Conservation (phyloP, 2,113 vertebrate species). For the Psettodes erumei region DNA sequence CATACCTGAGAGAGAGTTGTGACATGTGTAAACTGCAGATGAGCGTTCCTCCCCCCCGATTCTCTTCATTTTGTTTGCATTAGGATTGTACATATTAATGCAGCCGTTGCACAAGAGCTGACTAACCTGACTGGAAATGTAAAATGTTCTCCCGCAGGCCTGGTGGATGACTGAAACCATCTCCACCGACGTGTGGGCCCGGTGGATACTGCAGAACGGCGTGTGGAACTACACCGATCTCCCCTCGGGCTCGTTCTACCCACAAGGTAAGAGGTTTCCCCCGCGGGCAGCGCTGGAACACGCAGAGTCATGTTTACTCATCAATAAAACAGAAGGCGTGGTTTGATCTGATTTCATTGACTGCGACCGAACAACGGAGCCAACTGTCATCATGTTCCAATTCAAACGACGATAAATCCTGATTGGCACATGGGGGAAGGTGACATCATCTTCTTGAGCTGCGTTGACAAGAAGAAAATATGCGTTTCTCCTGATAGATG, state of each 20-base stretch:
- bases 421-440: not conserved
- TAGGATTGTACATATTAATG: not conserved
- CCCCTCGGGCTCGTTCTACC: constrained; percentile 47
- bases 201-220: constrained; percentile 3
- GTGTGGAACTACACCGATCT: constrained; percentile 72
- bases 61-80: not conserved
- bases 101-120: not conserved
- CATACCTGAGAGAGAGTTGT: constrained; percentile 8
- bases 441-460: not conserved
- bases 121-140: not conserved
- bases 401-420: not conserved
- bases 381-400: not conserved
- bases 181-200: constrained; percentile 78
- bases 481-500: not conserved
- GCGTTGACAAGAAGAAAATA: not conserved
- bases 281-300: no score
- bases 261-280: constrained; percentile 49
- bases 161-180: constrained; percentile 71
- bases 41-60: constrained; percentile 15
- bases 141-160: constrained; percentile 59
- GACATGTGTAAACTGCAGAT: constrained; percentile 15
- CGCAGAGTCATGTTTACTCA: no score
- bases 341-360: not conserved
- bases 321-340: not conserved
- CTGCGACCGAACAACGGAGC: no score